Base-by-base conservation (phyloP, 2,113 vertebrate genomes). In the Protobothrops mucrosquamatus region DNA sequence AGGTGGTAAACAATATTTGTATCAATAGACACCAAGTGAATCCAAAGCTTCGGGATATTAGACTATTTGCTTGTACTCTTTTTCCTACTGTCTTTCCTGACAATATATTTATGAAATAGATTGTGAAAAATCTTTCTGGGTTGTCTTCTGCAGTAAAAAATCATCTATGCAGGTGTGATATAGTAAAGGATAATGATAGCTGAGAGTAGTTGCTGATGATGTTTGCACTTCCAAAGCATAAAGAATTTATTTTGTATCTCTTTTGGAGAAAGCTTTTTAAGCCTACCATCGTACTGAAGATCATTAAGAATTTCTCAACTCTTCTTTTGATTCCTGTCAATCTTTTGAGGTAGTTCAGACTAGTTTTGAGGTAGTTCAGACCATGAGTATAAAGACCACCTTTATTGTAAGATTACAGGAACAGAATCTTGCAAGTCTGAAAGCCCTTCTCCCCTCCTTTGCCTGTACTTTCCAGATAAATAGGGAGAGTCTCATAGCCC, bases 1-100 rank as follows among this genome's bases (percentile, higher is more conserved):
- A 88, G 57, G 52, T 74, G n/a, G 18, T 48, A 88, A 12, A 46
- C 0, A 94, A 89, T 90, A 92, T 1, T 92, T 0, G 0, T 6
- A 91, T 54, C 54, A 55, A 56, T 52, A 48, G 54, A 26, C 85
- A 90, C 43, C 34, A 81, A 18, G 0, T 22, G 23, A 51, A 6
- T 87, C 69, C n/a, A 20, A n/a, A 51, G 48, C 6, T 55, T 26
- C 4, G 6, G 34, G 23, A 51, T 92, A 20, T 20, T 87, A 85
- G 29, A 14, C 43, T 61, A 10, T 24, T 39, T 46, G 24, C 5
- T 48, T 48, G 15, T n/a, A 3, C 6, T 9, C 85, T n/a, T 56
- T 18, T 34, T 51, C 9, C 24, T 10, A 18, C 22, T 51, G n/a
- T 12, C 22, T 81, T 54, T 34, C 48, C 61, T n/a, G 59, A 7